Base-by-base conservation (phyloP, 1,140 invertebrate genomes). In the Choristoneura fumiferana region DNA sequence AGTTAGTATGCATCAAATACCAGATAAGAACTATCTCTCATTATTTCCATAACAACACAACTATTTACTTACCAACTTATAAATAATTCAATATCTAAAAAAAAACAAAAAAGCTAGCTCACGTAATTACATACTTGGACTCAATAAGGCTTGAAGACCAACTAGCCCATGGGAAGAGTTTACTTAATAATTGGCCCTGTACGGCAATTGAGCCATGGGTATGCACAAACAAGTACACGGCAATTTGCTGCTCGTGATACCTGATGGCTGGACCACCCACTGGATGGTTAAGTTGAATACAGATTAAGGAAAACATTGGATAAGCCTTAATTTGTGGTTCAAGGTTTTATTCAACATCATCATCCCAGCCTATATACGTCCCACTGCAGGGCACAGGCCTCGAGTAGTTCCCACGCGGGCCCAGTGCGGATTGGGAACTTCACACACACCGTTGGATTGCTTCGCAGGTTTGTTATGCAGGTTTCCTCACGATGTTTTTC, bases 71-170 rank as follows among this genome's bases (percentile, higher is more conserved):
- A 29, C 17, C 22, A 22, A 2, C 17, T 4, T 49, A 49, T 49
- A 49, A 49, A 49, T 49, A 49, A 49, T 49, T 17, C 18, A 49
- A 49, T 49, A 49, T 15, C n/a, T 12, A 12, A 49, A 49, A 9
- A 49, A 22, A 49, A 18, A 22, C 40, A 12, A 22, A 29, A 29
- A 29, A 37, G 35, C 35, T 29, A 29, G 35, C 35, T 9, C n/a
- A 39, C 10, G 12, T 13, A 49, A 49, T 49, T 22, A 49, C 22
- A 49, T 49, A 12, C 18, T 49, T 33, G 17, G 43, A 8, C 22
- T 29, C 43, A 49, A 49, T 49, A 49, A 49, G 18, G 22, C 43
- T 49, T 49, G 43, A 49, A 45, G 15, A 18, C 40, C 43, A 22
- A 18, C 10, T 10, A 45, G 10, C 8, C 9, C 40, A 29, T 13